A percentile compares a stretch with the other conserved stretches of the same genome.
phyloP scores from a whole-genome alignment of 2,797 vertebrate species.

The Vireo griseus region DNA sequence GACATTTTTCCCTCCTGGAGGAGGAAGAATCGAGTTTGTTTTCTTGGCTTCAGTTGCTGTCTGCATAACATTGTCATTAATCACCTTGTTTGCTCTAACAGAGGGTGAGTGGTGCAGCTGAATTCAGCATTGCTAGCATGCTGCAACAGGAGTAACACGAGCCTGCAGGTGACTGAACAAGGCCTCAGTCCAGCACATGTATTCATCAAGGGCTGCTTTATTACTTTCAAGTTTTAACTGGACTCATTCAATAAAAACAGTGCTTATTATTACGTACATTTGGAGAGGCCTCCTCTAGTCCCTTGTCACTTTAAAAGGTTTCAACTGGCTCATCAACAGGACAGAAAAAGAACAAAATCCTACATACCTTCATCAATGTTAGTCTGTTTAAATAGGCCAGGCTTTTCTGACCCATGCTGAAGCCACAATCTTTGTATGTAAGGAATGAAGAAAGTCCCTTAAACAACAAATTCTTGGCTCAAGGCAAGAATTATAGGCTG shows the following conservation, averaged over 20 bases:
- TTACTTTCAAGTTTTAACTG: not conserved
- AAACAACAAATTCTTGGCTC: constrained; percentile 9
- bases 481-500: not conserved
- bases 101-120: not conserved
- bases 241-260: not conserved
- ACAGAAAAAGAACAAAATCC: not conserved
- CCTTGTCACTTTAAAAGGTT: not conserved
- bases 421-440: not conserved
- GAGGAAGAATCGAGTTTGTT: not conserved
- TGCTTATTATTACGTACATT: not conserved
- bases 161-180: not conserved
- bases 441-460: not conserved
- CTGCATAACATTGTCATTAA: constrained; percentile 36
- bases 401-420: not conserved
- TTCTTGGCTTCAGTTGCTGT: constrained; percentile 10
- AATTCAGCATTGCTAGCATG: not conserved
- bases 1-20: not conserved
- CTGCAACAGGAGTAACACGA: not conserved
- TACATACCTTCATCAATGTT: not conserved
- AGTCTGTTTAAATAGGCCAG: not conserved
- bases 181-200: not conserved
- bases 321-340: not conserved
- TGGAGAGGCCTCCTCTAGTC: not conserved
- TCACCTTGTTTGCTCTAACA: not conserved
- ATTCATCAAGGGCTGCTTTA: not conserved